These are phyloP conservation scores for Nannoperca australis DNA, from an alignment of 2,797 vertebrate species.

Conservation along the genomic window DNA sequence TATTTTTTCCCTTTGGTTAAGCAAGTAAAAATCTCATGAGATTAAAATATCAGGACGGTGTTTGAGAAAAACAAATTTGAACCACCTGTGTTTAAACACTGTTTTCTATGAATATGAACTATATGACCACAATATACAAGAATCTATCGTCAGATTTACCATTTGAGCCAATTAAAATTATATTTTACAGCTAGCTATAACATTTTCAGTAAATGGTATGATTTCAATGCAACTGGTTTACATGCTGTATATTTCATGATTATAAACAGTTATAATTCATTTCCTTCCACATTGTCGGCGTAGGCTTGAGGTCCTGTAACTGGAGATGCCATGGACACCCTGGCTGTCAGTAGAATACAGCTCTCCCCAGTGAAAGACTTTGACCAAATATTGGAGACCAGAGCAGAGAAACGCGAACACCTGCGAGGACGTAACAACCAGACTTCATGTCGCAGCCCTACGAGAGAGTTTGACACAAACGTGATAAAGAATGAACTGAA, in stretches of 20 bases:
- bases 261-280: not conserved
- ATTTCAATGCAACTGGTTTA: not conserved
- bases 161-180: not conserved
- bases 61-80: not conserved
- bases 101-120: not conserved
- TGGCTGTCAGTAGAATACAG: constrained; percentile 36
- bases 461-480: constrained; percentile 68
- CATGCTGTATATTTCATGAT: not conserved
- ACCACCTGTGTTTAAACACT: not conserved
- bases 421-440: constrained; percentile 83
- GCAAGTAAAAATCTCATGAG: not conserved
- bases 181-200: not conserved
- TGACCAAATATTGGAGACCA: constrained; percentile 75
- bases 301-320: constrained; percentile 29
- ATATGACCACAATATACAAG: too few species aligned
- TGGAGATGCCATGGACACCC: constrained; percentile 71
- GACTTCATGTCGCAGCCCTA: constrained; percentile 85
- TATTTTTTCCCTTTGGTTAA: not conserved
- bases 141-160: not conserved
- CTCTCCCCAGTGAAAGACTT: constrained; percentile 66
- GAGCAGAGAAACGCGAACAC: constrained; percentile 79
- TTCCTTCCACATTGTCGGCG: constrained; percentile 7
- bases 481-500: constrained; percentile 79
- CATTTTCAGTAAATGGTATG: not conserved
- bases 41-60: not conserved